Evolutionary conservation across 2,797 vertebrate genomes (phyloP).

Genomic region (Rhinichthys osculus): DNA sequence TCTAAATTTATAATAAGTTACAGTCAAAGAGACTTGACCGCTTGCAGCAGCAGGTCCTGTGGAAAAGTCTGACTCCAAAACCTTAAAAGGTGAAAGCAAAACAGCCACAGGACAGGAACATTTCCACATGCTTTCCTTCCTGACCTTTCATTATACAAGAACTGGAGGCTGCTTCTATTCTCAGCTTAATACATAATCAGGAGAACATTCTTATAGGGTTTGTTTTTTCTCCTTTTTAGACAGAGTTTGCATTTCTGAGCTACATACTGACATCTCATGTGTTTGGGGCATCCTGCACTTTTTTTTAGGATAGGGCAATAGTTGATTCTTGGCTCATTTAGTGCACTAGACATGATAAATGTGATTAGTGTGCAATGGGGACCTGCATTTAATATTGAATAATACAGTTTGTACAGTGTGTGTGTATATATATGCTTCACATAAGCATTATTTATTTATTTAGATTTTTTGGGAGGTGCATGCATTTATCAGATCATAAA

Average conservation of each 20-base stretch:
- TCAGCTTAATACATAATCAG: conserved; percentile 32
- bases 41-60: conserved; percentile 25
- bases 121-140: conserved; percentile 19
- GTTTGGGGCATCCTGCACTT: not conserved
- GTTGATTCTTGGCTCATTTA: not conserved
- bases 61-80: conserved; percentile 40
- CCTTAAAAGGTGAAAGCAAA: conserved; percentile 44
- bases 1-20: conserved; percentile 34
- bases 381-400: not conserved
- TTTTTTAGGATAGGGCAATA: not conserved
- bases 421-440: too few relatives aligned
- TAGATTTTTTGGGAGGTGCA: too few relatives aligned
- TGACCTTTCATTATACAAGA: conserved; percentile 44
- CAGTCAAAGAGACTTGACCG: conserved; percentile 29
- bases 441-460: too few relatives aligned
- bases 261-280: not conserved
- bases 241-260: not conserved
- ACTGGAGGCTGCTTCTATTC: conserved; percentile 34
- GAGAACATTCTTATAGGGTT: not conserved
- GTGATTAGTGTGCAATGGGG: not conserved
- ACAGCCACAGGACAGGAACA: conserved; percentile 36
- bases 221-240: not conserved
- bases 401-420: too few relatives aligned
- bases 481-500: not conserved
- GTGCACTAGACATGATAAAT: not conserved